Base-by-base conservation (phyloP, 2,888 invertebrate species). In the Lathronympha strigana region DNA sequence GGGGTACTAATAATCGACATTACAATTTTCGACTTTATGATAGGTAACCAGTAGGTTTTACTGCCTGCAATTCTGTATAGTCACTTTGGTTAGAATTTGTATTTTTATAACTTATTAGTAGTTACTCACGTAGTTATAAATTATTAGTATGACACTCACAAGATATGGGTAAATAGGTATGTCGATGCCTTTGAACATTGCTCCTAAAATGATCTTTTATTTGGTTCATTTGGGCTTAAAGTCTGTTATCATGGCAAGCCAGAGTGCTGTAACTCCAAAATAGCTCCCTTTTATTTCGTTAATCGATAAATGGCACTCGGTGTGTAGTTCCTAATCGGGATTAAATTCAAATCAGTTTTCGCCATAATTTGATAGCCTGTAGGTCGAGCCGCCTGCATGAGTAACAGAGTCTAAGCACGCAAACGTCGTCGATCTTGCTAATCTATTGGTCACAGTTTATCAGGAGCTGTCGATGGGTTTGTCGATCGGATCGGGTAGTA, bases 361-460 rank as follows among this genome's bases (percentile, higher is more conserved):
- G 8, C 8, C 4, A 9, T 28, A 28, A 38, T 38, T 38, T n/a
- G 50, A 50, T 38, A 19, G 11, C 31, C 13, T 28, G 33, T 15
- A 4, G 25, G 25, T 28, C 19, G 25, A 2, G 31, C 13, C 45
- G 36, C 17, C 25, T 15, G 13, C 9, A 31, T n/a, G 15, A 61
- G 21, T 61, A 53, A 61, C 61, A 28, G 31, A 21, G 49, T 13
- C 19, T 4, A 33, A 13, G 51, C 61, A 61, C 61, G 61, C 61
- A 21, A 61, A 11, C 53, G 53, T 60, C 45, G 36, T 60, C 45
- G 36, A 36, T 60, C 58, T 25, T 23, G 25, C 17, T 49, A 60
- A 60, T 60, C 49, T 58, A 58, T 58, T 49, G 58, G 47, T 49
- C 47, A 47, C 47, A 58, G 58, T 31, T 58, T 47, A 58, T 58